Conservation (phyloP, 2,888 invertebrate genomes). For the Meghimatium bilineatum region DNA sequence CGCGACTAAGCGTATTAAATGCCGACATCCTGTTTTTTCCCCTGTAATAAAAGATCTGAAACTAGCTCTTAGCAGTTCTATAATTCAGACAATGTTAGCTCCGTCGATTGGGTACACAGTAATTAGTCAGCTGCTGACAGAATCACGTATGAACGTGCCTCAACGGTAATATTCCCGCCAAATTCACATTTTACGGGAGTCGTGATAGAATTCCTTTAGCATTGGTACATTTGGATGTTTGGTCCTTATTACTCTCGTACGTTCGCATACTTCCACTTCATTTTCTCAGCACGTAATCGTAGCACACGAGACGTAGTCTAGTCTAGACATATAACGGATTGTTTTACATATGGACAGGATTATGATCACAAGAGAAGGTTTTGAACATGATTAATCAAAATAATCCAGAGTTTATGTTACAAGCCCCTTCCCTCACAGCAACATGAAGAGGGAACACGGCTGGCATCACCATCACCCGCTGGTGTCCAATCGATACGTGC, state of each 20-base stretch:
- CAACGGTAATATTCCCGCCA: background rate
- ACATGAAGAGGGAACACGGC: too few species aligned
- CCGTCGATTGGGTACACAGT: conserved; percentile 21
- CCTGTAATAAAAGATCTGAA: conserved; percentile 25
- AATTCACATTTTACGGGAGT: background rate
- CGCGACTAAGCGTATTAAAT: conserved; percentile 14
- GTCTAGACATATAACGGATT: too few species aligned
- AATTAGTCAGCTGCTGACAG: conserved; percentile 35
- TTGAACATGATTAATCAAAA: too few species aligned
- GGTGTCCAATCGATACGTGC: background rate
- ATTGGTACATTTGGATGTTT: background rate
- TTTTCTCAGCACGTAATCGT: too few species aligned
- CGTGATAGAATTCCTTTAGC: background rate
- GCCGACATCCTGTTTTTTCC: background rate
- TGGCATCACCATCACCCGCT: too few species aligned
- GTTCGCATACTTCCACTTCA: too few species aligned
- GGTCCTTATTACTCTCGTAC: background rate
- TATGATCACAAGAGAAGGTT: too few species aligned
- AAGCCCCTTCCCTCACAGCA: too few species aligned
- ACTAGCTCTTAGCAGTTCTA: background rate
- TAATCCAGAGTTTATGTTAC: too few species aligned
- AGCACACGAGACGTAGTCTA: too few species aligned
- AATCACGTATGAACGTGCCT: conserved; percentile 32
- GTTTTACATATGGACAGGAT: too few species aligned
- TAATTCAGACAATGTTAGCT: conserved; percentile 19